These are phyloP conservation scores for Spinibarbus caldwelli DNA, from an alignment of 2,797 vertebrate species.

Conservation along the genomic window DNA sequence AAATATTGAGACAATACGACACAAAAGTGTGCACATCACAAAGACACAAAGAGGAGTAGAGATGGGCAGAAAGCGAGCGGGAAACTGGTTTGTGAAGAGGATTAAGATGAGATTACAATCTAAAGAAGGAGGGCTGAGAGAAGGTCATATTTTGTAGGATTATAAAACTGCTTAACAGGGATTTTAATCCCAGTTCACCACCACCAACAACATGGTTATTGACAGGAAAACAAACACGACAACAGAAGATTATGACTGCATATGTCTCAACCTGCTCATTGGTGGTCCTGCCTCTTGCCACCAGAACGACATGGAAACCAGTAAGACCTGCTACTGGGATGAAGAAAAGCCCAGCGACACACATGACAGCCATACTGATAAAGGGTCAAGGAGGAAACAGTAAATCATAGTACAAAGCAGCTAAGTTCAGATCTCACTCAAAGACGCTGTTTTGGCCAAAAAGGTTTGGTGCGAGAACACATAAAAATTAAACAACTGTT, in stretches of 20 bases:
- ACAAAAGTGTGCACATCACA: neutral
- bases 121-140: conserved; percentile 14
- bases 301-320: conserved; percentile 95
- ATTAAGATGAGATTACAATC: conserved; percentile 47
- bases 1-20: neutral
- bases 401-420: neutral
- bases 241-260: conserved; percentile 13
- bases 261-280: conserved; percentile 86
- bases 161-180: conserved; percentile 41
- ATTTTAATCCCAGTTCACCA: conserved; percentile 43
- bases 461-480: neutral
- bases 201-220: conserved; percentile 28
- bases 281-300: conserved; percentile 95
- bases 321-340: conserved; percentile 96
- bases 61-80: no score
- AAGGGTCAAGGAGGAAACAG: conserved; percentile 64
- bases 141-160: conserved; percentile 43
- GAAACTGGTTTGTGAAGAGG: neutral
- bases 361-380: conserved; percentile 95
- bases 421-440: neutral
- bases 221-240: conserved; percentile 33
- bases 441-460: neutral
- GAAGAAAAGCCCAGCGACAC: conserved; percentile 95
- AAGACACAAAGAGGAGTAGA: neutral
- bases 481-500: neutral